Conservation (phyloP, 1,140 invertebrate species). For the Brachionus sp. region DNA sequence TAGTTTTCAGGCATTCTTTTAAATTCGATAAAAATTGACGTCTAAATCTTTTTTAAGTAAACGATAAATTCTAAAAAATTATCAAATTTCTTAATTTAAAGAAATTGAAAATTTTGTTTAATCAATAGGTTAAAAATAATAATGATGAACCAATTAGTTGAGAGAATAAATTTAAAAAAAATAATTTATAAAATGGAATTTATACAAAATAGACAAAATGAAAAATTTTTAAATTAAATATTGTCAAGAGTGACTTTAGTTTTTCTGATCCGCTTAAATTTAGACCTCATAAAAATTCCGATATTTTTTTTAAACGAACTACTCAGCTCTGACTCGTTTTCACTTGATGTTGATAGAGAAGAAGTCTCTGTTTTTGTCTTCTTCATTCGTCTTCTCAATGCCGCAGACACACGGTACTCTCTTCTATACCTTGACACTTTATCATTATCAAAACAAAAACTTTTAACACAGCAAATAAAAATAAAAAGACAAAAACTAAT, state of each 20-base stretch:
- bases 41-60: too few species aligned
- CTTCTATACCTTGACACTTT: not conserved
- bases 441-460: not conserved
- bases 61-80: too few species aligned
- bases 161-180: too few species aligned
- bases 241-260: not conserved
- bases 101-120: too few species aligned
- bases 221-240: too few species aligned
- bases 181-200: too few species aligned
- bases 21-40: too few species aligned
- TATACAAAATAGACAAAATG: too few species aligned
- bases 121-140: too few species aligned
- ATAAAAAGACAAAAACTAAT: not conserved
- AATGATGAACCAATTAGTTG: too few species aligned
- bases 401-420: not conserved
- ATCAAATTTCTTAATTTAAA: too few species aligned
- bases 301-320: conserved; percentile 8
- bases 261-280: conserved; percentile 6
- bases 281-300: conserved; percentile 4
- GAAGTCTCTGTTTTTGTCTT: not conserved
- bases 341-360: not conserved
- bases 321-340: not conserved
- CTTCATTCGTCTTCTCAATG: not conserved
- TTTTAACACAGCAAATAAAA: not conserved
- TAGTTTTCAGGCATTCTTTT: too few species aligned